A percentile compares a stretch with the other conserved stretches of the same genome.
These are phyloP conservation scores for Carabus problematicus DNA, from an alignment of 2,888 invertebrate species.

Conservation along the genomic window DNA sequence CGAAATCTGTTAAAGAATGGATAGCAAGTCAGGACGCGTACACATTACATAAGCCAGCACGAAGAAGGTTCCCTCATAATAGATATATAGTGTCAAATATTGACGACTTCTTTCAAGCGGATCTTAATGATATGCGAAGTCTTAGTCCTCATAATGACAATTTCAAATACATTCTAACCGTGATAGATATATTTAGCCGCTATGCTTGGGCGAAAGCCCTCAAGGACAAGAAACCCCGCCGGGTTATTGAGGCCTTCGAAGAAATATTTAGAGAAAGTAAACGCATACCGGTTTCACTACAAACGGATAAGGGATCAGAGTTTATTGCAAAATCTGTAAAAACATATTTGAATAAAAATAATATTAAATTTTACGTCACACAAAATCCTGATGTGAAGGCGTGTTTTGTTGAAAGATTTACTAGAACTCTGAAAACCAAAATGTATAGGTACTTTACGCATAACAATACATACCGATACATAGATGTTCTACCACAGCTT, in stretches of 20 bases:
- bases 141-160: slow-evolving; percentile 11
- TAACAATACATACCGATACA: no score
- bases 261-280: slow-evolving; percentile 5
- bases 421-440: no score
- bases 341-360: slow-evolving; percentile 12
- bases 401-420: no score
- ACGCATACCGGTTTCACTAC: background rate
- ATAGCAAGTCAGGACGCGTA: slow-evolving; percentile 10
- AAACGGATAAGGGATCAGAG: slow-evolving; percentile 1
- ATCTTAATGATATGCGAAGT: slow-evolving; percentile 20
- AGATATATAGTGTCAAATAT: slow-evolving; percentile 11
- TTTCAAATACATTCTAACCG: slow-evolving; percentile 1
- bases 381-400: no score
- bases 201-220: slow-evolving; percentile 9
- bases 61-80: slow-evolving; percentile 7
- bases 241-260: slow-evolving; percentile 2
- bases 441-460: no score
- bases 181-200: slow-evolving; percentile 11
- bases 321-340: slow-evolving; percentile 8
- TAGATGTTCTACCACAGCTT: no score
- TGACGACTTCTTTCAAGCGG: slow-evolving; percentile 5
- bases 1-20: background rate
- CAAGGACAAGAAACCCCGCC: slow-evolving; percentile 1
- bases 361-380: no score
- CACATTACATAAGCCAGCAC: slow-evolving; percentile 12